Percentiles rank a stretch among this genome's conserved stretches.
Conservation (phyloP, 1,140 invertebrate species). For the Hyphantria cunea region DNA sequence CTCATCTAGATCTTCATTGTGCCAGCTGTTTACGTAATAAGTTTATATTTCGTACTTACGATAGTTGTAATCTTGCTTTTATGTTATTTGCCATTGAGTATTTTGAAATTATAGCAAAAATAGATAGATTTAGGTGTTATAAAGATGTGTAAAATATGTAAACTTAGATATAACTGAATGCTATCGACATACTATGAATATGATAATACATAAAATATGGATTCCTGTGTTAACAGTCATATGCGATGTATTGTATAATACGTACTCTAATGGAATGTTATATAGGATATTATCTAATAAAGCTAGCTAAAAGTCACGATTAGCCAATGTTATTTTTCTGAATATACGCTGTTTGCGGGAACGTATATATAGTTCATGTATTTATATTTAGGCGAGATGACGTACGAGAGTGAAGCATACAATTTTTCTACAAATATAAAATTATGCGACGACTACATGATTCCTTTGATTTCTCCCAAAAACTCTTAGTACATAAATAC, state of each 20-base stretch:
- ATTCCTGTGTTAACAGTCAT: conserved; percentile 59
- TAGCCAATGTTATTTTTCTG: conserved; percentile 79
- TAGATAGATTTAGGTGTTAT: conserved; percentile 57
- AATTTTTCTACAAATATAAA: conserved; percentile 79
- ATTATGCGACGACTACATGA: conserved; percentile 45
- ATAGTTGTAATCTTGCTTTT: conserved; percentile 73
- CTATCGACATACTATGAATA: conserved; percentile 33
- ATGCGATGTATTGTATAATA: conserved; percentile 67
- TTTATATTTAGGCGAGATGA: conserved; percentile 76
- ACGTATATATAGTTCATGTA: conserved; percentile 60
- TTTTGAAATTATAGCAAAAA: conserved; percentile 79
- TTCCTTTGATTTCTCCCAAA: conserved; percentile 8
- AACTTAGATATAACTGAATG: conserved; percentile 49
- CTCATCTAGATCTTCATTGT: conserved; percentile 77
- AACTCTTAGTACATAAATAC: no score
- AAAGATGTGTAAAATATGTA: conserved; percentile 74
- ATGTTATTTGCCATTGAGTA: conserved; percentile 65
- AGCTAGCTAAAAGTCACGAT: conserved; percentile 76
- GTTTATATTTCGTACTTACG: conserved; percentile 74
- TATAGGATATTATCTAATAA: conserved; percentile 50
- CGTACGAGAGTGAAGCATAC: conserved; percentile 65
- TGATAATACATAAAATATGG: conserved; percentile 28
- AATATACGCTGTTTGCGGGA: conserved; percentile 72
- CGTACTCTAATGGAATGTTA: conserved; percentile 69
- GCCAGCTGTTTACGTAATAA: conserved; percentile 75